Evolutionary conservation across 2,888 invertebrate genomes (phyloP), one percentile per base, ranked within the genome.

Genomic region (Parapristionchus giblindavisi): DNA sequence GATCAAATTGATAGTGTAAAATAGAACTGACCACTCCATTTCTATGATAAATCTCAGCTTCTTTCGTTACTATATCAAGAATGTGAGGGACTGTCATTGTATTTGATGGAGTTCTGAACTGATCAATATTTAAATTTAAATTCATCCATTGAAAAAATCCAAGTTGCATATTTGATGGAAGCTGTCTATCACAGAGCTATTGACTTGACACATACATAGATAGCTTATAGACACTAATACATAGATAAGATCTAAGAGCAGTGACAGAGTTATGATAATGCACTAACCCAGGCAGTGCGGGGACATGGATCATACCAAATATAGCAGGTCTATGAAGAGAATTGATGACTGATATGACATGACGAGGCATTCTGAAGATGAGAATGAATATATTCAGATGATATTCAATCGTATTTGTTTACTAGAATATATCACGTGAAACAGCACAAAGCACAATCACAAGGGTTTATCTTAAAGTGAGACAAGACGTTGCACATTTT

Each of bases 241-340:
- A 8, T 58, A 36, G 17, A 38, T 6, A 40, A 8, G 4, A 11
- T 56, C 2, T 1, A 27, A n/a, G n/a, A n/a, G n/a, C n/a, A n/a
- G n/a, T n/a, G n/a, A n/a, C n/a, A n/a, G n/a, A 27, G 27, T 27
- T 27, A 4, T 4, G 27, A 4, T 27, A 36, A 32, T 32, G 0
- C 32, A 43, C 40, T 52, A 32, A 80, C 80, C 83, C 81, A 4
- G 79, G 81, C 14, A 81, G 75, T 2, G 86, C 85, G 1, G 84
- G 85, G 11, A 86, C 83, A 73, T 86, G 86, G 48, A 86, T 83
- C 86, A 86, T 86, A 38, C 83, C 86, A 74, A 85, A 83, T 17
- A 84, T 75, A 17, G 82, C 76, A 1, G 85, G 85, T 34, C 84
- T 72, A 27, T 61, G 60, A 2, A 73, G 51, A 5, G 60, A 32